Evolutionary conservation across 2,888 invertebrate species (phyloP).

Genomic region (Lordiphosa andalusiaca): DNA sequence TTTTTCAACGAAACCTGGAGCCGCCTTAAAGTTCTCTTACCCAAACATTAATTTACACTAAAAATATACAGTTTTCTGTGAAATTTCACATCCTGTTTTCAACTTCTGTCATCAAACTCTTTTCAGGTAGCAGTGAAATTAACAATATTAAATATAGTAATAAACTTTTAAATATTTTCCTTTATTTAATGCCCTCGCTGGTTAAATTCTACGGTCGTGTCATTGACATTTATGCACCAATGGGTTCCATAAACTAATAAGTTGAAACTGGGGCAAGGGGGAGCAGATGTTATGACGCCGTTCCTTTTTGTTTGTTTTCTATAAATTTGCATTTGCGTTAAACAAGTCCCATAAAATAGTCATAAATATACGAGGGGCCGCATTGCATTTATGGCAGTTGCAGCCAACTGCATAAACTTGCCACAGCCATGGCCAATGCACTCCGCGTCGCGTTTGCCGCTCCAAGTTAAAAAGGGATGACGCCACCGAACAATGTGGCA

Average conservation of each 20-base stretch:
- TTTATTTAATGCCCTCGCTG: not conserved
- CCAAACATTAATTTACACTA: too few relatives aligned
- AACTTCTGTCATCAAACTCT: too few relatives aligned
- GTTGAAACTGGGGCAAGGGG: conserved; percentile 6
- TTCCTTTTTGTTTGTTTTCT: conserved; percentile 9
- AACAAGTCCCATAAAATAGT: conserved; percentile 67
- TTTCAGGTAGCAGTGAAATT: too few relatives aligned
- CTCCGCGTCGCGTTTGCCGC: conserved; percentile 35
- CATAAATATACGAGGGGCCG: conserved; percentile 68
- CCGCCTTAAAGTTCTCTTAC: too few relatives aligned
- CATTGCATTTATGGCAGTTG: conserved; percentile 75
- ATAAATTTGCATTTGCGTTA: conserved; percentile 47
- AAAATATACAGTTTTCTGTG: too few relatives aligned
- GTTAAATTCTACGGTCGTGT: conserved; percentile 28
- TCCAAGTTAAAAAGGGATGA: conserved; percentile 30
- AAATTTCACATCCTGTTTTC: too few relatives aligned
- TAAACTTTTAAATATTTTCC: too few relatives aligned
- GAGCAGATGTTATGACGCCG: conserved; percentile 17
- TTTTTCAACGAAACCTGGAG: too few relatives aligned
- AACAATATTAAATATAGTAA: too few relatives aligned
- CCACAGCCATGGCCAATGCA: conserved; percentile 68
- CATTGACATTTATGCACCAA: conserved; percentile 43
- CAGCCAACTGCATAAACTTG: conserved; percentile 66
- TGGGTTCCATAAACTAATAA: conserved; percentile 16
- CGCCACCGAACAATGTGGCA: conserved; percentile 65